A percentile compares a stretch with the other conserved stretches of the same genome.
Conservation (phyloP, 2,113 vertebrate species). For the Sceloporus undulatus region DNA sequence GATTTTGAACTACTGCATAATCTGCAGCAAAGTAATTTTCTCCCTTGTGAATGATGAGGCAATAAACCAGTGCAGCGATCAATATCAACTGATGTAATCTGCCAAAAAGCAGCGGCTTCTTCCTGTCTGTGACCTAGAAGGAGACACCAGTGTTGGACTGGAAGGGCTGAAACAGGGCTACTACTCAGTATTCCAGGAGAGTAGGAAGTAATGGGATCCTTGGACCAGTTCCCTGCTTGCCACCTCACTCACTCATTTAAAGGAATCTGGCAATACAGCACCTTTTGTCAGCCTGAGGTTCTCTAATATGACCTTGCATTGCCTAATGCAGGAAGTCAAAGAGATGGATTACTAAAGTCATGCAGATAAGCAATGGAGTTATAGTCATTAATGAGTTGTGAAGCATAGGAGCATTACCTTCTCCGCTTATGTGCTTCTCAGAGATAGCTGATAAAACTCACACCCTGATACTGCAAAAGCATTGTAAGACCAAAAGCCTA, state of each 20-base stretch:
- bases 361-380: background rate
- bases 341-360: background rate
- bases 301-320: background rate
- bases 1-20: slow-evolving; percentile 31
- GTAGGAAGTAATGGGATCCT: background rate
- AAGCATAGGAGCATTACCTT: background rate
- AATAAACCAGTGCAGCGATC: slow-evolving; percentile 35
- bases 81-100: slow-evolving; percentile 44
- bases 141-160: background rate
- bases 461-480: too few species aligned
- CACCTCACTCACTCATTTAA: too few species aligned
- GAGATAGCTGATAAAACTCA: background rate
- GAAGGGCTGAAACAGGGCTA: background rate
- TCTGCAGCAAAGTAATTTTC: slow-evolving; percentile 37
- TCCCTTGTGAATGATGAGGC: slow-evolving; percentile 36
- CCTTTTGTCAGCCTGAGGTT: background rate
- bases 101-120: slow-evolving; percentile 15
- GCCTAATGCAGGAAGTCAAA: background rate
- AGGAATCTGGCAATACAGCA: background rate
- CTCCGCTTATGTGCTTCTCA: background rate
- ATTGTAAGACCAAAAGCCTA: too few species aligned
- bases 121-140: slow-evolving; percentile 24
- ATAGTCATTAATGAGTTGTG: background rate
- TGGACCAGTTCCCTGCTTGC: background rate
- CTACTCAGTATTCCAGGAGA: background rate